These are phyloP conservation scores for Gymnobelideus leadbeateri DNA, from an alignment of 2,113 vertebrate genomes.

Conservation along the genomic window DNA sequence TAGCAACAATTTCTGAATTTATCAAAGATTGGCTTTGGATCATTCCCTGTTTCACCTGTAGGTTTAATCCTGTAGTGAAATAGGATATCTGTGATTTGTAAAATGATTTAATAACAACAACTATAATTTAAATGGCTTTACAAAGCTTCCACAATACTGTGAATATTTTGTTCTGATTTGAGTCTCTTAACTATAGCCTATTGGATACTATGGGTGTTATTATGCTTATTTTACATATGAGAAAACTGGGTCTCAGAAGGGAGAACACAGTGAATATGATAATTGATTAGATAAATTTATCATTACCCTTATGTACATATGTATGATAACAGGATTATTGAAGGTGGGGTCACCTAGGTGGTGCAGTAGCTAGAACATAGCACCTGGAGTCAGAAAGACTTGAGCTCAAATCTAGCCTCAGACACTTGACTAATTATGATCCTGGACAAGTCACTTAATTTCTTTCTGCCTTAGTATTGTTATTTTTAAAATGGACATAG, in stretches of 20 bases:
- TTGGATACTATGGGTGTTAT: background rate
- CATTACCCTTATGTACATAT: background rate
- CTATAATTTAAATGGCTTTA: background rate
- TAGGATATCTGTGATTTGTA: background rate
- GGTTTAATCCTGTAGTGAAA: background rate
- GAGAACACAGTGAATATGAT: background rate
- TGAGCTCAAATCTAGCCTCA: too few species aligned
- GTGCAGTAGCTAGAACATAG: too few species aligned
- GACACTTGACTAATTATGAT: too few species aligned
- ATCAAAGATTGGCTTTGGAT: background rate
- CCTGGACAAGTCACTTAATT: too few species aligned
- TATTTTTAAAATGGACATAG: too few species aligned
- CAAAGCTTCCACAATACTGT: background rate
- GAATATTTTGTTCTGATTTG: background rate
- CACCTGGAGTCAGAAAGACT: too few species aligned
- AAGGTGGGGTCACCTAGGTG: too few species aligned
- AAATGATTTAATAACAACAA: background rate
- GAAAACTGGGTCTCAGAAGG: background rate
- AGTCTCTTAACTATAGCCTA: background rate
- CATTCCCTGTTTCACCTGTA: background rate
- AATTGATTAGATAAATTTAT: background rate
- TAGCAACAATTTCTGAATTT: background rate
- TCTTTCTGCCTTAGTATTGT: too few species aligned
- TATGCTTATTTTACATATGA: background rate
- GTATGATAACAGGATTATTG: too few species aligned